Conservation (phyloP, 2,113 vertebrate genomes). For the Hippocampus comes region DNA sequence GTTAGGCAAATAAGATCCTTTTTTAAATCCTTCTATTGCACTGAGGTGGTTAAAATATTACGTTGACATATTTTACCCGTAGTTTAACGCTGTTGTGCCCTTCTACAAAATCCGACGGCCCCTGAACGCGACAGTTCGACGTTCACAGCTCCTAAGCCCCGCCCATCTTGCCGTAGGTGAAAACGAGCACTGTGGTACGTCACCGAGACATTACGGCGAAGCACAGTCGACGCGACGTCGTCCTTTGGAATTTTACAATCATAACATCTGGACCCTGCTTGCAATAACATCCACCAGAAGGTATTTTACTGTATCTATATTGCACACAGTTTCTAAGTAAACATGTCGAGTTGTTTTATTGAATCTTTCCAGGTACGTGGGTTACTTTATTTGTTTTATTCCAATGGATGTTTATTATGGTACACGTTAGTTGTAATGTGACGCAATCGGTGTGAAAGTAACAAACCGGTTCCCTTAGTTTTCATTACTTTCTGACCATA, state of each 20-base stretch:
- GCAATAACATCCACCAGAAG: neutral
- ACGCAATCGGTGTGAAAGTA: neutral
- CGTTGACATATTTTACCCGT: too few species aligned
- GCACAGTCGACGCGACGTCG: neutral
- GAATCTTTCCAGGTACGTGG: neutral
- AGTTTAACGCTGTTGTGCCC: too few species aligned
- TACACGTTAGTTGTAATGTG: neutral
- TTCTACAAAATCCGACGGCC: conserved; percentile 4
- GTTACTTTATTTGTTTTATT: neutral
- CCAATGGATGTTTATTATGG: neutral
- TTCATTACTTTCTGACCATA: neutral
- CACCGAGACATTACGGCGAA: neutral
- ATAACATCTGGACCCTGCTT: conserved; percentile 1
- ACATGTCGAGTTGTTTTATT: neutral
- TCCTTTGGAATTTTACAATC: neutral
- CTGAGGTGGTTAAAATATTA: too few species aligned
- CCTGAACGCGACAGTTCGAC: conserved; percentile 37
- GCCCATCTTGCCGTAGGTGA: neutral
- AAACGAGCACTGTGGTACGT: conserved; percentile 18
- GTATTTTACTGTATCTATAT: neutral
- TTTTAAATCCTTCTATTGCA: too few species aligned
- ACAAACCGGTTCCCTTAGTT: neutral
- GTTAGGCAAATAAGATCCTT: neutral
- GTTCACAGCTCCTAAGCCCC: conserved; percentile 38
- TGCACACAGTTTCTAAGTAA: neutral